These are phyloP conservation scores for Amphipyra tragopoginis DNA, from an alignment of 2,888 invertebrate genomes.

Conservation along the genomic window DNA sequence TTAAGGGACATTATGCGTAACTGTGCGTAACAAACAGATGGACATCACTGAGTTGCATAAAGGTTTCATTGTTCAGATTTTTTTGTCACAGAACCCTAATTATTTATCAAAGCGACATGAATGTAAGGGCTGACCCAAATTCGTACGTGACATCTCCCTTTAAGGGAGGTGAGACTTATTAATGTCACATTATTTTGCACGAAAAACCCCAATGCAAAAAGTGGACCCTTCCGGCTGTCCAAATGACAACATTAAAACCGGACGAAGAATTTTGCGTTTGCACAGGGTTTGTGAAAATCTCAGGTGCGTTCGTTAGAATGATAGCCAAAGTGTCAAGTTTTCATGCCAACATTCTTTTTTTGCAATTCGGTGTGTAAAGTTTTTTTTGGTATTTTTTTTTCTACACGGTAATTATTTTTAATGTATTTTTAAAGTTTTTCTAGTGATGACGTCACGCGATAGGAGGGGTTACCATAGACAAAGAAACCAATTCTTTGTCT, in stretches of 20 bases:
- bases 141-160: constrained; percentile 74
- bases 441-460: too few relatives aligned
- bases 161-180: constrained; percentile 79
- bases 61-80: constrained; percentile 53
- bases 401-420: too few relatives aligned
- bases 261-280: constrained; percentile 64
- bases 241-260: constrained; percentile 81
- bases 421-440: too few relatives aligned
- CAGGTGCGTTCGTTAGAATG: constrained; percentile 58
- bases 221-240: constrained; percentile 76
- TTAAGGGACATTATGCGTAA: constrained; percentile 47
- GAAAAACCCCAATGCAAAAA: constrained; percentile 76
- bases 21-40: constrained; percentile 49
- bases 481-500: too few relatives aligned
- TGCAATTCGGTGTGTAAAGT: too few relatives aligned
- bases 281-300: constrained; percentile 62
- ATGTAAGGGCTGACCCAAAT: constrained; percentile 72
- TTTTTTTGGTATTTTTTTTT: background rate
- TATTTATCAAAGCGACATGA: constrained; percentile 70
- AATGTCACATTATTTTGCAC: constrained; percentile 81
- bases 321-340: constrained; percentile 57
- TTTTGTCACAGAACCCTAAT: constrained; percentile 59
- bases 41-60: constrained; percentile 53
- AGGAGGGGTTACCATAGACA: too few relatives aligned
- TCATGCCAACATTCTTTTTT: background rate